A percentile compares a stretch with the other conserved stretches of the same genome.
Conservation (phyloP, 1,140 invertebrate species). For the Conopomorpha cramerella region DNA sequence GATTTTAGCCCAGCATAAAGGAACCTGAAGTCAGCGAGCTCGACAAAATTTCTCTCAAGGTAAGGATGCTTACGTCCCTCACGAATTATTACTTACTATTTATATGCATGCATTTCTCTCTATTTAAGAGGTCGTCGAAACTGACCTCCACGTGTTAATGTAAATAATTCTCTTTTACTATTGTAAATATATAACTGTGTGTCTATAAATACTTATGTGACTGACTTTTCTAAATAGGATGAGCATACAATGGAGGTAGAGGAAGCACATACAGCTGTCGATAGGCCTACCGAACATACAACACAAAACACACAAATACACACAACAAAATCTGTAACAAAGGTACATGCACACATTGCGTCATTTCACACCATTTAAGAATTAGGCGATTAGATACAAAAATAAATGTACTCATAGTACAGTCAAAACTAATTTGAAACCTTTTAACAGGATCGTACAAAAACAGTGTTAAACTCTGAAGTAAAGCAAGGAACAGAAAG, state of each 20-base stretch:
- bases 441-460: conserved; percentile 13
- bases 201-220: no score
- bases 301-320: conserved; percentile 36
- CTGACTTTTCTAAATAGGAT: conserved; percentile 48
- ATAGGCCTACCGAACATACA: conserved; percentile 30
- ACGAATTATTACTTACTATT: no score
- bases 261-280: conserved; percentile 21
- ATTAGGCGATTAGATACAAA: conserved; percentile 1
- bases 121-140: no score
- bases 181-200: no score
- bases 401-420: conserved; percentile 5
- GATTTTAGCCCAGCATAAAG: conserved; percentile 40
- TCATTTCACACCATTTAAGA: conserved; percentile 8
- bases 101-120: background rate
- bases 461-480: conserved; percentile 18
- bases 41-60: conserved; percentile 44
- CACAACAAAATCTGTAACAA: no score
- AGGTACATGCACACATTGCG: conserved; percentile 24
- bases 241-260: conserved; percentile 21
- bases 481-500: conserved; percentile 25
- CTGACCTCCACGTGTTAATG: no score
- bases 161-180: no score
- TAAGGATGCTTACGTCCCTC: conserved; percentile 28
- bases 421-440: conserved; percentile 3
- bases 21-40: conserved; percentile 29